Conservation (phyloP, 2,888 invertebrate genomes). For the Mythimna impura region DNA sequence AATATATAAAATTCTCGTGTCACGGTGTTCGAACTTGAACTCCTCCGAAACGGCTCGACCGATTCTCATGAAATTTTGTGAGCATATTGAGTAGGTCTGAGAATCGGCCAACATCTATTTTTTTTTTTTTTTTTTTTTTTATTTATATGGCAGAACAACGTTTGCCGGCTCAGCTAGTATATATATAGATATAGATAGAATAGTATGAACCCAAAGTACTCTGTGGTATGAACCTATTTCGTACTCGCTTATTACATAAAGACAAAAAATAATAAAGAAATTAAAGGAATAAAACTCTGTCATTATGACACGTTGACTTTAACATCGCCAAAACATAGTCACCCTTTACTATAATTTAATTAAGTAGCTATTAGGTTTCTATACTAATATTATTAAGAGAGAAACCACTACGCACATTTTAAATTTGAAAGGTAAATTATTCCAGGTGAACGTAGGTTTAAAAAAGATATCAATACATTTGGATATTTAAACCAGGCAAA, state of each 20-base stretch:
- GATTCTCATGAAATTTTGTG: no score
- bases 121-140: no score
- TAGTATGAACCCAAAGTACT: not conserved
- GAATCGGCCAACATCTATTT: no score
- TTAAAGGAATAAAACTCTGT: not conserved
- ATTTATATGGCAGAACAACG: no score
- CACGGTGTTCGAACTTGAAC: no score
- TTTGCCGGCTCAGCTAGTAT: no score
- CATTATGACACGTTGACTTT: not conserved
- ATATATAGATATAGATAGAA: no score
- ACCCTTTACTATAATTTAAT: not conserved
- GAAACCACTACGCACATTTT: not conserved
- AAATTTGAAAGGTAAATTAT: not conserved
- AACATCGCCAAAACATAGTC: no score
- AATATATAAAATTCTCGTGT: no score
- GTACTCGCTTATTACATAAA: not conserved
- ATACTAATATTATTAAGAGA: not conserved
- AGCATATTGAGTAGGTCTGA: no score
- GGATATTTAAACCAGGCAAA: not conserved
- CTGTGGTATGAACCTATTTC: slow-evolving; percentile 1
- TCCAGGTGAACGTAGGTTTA: not conserved
- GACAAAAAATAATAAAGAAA: not conserved
- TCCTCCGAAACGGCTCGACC: no score
- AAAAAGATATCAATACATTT: not conserved
- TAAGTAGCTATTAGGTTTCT: not conserved